Percentiles rank a stretch among this genome's conserved stretches.
phyloP scores from a whole-genome alignment of 2,797 vertebrate genomes.

The Tinamus major region DNA sequence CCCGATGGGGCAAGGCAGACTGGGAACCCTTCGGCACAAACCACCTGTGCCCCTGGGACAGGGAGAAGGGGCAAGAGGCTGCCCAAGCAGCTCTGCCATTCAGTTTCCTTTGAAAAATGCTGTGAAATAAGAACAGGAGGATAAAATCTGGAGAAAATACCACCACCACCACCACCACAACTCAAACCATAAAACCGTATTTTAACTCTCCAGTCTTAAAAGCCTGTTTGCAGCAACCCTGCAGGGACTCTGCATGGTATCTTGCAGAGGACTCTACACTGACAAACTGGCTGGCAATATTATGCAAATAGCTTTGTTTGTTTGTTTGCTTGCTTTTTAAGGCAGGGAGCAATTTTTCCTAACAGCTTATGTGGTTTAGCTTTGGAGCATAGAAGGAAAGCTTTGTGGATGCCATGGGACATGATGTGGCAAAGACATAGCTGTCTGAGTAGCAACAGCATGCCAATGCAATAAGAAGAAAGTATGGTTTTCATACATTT shows the following conservation, averaged over 20 bases:
- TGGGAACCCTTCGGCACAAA: background rate
- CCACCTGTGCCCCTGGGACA: background rate
- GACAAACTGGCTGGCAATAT: background rate
- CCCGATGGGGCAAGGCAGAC: background rate
- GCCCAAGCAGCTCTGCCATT: background rate
- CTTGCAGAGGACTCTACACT: accelerated
- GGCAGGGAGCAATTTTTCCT: background rate
- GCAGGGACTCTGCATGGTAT: too few relatives aligned
- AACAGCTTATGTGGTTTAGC: background rate
- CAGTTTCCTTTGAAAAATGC: background rate
- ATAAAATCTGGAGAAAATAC: background rate
- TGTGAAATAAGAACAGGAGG: background rate
- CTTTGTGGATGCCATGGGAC: background rate
- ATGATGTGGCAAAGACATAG: background rate
- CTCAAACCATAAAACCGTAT: background rate
- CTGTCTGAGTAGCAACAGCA: background rate
- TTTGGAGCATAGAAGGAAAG: background rate
- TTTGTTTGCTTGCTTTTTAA: background rate
- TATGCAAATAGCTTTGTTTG: background rate
- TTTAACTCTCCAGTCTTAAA: background rate
- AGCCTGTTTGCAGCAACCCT: background rate
- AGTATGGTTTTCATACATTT: background rate
- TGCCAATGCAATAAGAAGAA: background rate
- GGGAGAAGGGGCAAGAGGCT: background rate
- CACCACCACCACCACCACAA: too few relatives aligned